A percentile compares a stretch with the other conserved stretches of the same genome.
These are phyloP conservation scores for Pseudomyrmex gracilis DNA, from an alignment of 1,140 invertebrate genomes.

Conservation along the genomic window DNA sequence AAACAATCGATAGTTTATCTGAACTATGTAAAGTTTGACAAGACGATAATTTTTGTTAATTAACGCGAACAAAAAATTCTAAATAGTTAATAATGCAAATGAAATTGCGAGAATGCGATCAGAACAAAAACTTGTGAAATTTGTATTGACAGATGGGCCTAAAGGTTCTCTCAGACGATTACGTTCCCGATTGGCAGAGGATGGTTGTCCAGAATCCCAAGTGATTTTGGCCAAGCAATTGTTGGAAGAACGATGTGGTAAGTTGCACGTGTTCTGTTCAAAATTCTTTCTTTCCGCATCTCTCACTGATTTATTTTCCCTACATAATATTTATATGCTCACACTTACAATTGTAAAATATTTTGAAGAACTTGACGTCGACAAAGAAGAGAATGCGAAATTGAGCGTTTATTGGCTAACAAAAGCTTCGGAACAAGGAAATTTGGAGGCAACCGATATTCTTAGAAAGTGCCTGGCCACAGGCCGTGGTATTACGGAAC, in stretches of 20 bases:
- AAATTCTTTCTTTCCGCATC: background rate
- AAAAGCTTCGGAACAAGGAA: slow-evolving; percentile 95
- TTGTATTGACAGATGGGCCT: slow-evolving; percentile 87
- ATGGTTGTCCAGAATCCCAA: slow-evolving; percentile 93
- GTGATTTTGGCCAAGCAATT: slow-evolving; percentile 91
- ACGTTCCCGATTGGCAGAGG: slow-evolving; percentile 90
- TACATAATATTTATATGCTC: background rate
- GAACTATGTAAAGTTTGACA: background rate
- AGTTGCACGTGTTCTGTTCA: slow-evolving; percentile 50
- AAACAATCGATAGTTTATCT: background rate
- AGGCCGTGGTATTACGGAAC: slow-evolving; percentile 92
- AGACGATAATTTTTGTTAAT: background rate
- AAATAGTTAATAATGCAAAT: background rate
- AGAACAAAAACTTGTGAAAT: background rate
- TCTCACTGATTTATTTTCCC: background rate
- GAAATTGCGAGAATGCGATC: background rate
- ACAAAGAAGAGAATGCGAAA: slow-evolving; percentile 88
- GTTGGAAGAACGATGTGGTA: slow-evolving; percentile 90
- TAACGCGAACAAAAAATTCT: background rate
- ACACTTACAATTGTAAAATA: slow-evolving; percentile 1
- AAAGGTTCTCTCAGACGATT: slow-evolving; percentile 88
- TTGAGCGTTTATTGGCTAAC: slow-evolving; percentile 95
- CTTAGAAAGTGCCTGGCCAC: slow-evolving; percentile 92
- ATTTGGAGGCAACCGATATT: slow-evolving; percentile 93
- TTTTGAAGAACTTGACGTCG: slow-evolving; percentile 85